Evolutionary conservation across 2,888 invertebrate species (phyloP), one percentile per base, ranked within the genome.

Genomic region (Euproctis similis): DNA sequence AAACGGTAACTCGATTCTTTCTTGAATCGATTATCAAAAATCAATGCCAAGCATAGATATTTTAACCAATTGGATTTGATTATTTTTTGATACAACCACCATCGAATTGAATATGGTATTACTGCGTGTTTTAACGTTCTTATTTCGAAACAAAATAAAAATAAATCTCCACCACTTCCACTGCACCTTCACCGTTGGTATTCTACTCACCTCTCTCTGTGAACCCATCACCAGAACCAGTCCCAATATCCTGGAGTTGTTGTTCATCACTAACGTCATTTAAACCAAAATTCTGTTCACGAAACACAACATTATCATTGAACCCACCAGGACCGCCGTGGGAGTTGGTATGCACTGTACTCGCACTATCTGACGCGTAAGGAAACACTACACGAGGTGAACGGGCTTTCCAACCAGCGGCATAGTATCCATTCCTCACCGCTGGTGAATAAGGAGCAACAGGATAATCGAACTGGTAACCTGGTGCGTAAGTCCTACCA

Each of bases 201-300:
- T 14, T 14, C 6, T 24, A 74, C 88, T 84, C 72, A 90, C 91
- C 91, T 85, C 90, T 86, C 53, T 91, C 90, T 42, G 88, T 84
- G 48, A 87, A 87, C 23, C 85, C 86, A 31, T 82, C 75, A 18
- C 71, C 75, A 1, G 73, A 71, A 5, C 84, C 87, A 7, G 85
- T 78, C 5, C 74, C 85, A 30, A 88, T 72, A 53, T 91, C 91
- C 74, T 91, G 91, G 22, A 90, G 62, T 37, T 82, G 86, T 39
- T 86, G 85, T 12, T 89, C 88, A 42, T 88, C 88, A 12, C 85
- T 81, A 25, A 88, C 62, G 36, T 89, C 88, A 41, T 86, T 88
- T 28, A 87, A 59, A 42, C 87, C 88, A 44, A 88, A 87, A 59
- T 81, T 87, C 53, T 87, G 88, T 43, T 89, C 89, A 56, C 88